Evolutionary conservation across 1,140 invertebrate species (phyloP).

Genomic region (Adoxophyes honmai): DNA sequence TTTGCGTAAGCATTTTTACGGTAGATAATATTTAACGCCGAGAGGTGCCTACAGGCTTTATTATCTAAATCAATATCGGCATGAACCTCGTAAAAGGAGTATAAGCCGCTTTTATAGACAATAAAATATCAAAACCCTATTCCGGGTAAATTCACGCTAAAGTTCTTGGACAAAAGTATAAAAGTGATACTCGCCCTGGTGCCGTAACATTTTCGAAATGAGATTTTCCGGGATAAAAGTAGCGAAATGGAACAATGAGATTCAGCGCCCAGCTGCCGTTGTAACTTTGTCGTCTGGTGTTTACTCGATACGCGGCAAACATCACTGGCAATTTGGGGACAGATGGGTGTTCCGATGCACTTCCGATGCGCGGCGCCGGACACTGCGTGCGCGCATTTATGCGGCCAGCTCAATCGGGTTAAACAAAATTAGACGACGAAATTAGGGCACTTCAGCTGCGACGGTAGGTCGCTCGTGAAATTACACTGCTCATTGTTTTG

Average conservation of each 20-base stretch:
- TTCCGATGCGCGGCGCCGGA: background rate
- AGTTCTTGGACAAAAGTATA: constrained; percentile 15
- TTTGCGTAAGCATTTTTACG: too few relatives aligned
- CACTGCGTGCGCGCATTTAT: background rate
- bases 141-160: constrained; percentile 14
- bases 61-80: background rate
- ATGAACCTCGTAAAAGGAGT: background rate
- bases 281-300: constrained; percentile 28
- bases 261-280: constrained; percentile 37
- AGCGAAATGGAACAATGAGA: constrained; percentile 39
- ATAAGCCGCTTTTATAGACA: constrained; percentile 8
- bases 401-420: constrained; percentile 4
- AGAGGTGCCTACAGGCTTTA: background rate
- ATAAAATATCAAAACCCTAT: constrained; percentile 17
- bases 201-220: constrained; percentile 35
- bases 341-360: constrained; percentile 4
- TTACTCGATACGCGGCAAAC: constrained; percentile 3
- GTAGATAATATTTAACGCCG: too few relatives aligned
- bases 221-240: constrained; percentile 35
- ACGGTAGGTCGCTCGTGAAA: too few relatives aligned
- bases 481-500: too few relatives aligned
- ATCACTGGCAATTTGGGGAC: background rate
- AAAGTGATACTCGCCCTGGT: constrained; percentile 35
- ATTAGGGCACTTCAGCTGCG: background rate
- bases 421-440: constrained; percentile 2